Base-by-base conservation (phyloP, 2,113 vertebrate species). In the Okapia johnstoni region DNA sequence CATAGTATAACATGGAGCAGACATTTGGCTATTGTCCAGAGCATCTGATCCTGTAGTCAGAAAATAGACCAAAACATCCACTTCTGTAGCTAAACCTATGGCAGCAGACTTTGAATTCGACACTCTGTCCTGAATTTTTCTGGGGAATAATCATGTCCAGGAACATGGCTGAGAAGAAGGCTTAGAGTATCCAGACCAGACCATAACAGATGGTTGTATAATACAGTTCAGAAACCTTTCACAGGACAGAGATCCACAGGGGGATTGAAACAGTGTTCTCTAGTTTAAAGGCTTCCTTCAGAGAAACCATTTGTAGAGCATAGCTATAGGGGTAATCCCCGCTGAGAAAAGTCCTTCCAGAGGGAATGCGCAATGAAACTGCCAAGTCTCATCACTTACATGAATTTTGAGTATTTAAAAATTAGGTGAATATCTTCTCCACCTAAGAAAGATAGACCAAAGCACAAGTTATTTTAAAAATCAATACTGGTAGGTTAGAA, bases 401-500 rank as follows among this genome's bases (percentile, higher is more conserved):
- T 57, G 57, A 92, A 26, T 90, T 94, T 60, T 61, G 40, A 76
- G 14, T 91, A 94, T 86, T 94, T 88, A 77, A 96, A 81, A 91
- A 43, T 50, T 36, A 60, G 61, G 26, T 73, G 36, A 87, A 17
- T 85, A 73, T 94, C 93, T 96, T 88, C 40, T 63, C 52, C 54
- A 86, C 40, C 84, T 77, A 88, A 93, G 55, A 90, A 93, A 88
- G 11, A 55, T 8, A 83, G 9, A 46, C 30, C 80, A 90, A 94
- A 86, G 55, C 79, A 70, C 4, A 88, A 33, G 6, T 70, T 88
- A 85, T 88, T 97, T 96, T 77, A 94, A 94, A 92, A 96, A 77
- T 19, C 23, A 88, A 30, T 80, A 52, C 30, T 33, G 17, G 30
- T 90, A 89, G 14, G 28, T 90, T 93, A 76, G 54, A 79, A 88